These are phyloP conservation scores for Drosophila crucigera DNA, from an alignment of 2,888 invertebrate genomes.

Conservation along the genomic window DNA sequence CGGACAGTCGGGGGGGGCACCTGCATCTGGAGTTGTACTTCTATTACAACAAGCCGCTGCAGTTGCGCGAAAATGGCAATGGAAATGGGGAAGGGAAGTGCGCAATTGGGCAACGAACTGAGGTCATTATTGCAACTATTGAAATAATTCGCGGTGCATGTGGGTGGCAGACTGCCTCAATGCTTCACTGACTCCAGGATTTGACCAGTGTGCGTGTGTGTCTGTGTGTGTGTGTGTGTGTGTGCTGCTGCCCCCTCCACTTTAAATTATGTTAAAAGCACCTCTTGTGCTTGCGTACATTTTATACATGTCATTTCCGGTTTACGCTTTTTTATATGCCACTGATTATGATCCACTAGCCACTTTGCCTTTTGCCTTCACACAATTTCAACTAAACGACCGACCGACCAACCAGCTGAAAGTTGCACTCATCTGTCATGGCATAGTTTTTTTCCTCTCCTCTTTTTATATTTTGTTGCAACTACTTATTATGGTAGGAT, in stretches of 20 bases:
- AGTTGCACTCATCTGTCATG: conserved; percentile 10
- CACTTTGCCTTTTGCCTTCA: conserved; percentile 20
- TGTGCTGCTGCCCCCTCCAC: neutral
- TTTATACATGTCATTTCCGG: conserved; percentile 78
- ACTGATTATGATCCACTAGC: conserved; percentile 63
- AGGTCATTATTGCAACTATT: conserved; percentile 78
- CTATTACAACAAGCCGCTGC: conserved; percentile 13
- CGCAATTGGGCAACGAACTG: conserved; percentile 69
- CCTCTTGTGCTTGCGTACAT: conserved; percentile 13
- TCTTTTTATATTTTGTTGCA: neutral
- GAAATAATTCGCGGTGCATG: conserved; percentile 66
- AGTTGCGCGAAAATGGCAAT: conserved; percentile 41
- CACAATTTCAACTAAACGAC: neutral
- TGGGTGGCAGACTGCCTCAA: conserved; percentile 59
- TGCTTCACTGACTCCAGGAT: conserved; percentile 3
- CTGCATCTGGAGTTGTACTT: conserved; percentile 51
- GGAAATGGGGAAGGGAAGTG: conserved; percentile 46
- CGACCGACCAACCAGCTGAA: conserved; percentile 2
- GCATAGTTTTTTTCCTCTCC: neutral
- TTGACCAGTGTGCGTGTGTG: conserved; percentile 4
- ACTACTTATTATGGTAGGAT: neutral
- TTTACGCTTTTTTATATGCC: conserved; percentile 65
- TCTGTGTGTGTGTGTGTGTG: conserved; percentile 15
- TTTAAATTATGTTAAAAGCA: conserved; percentile 41
- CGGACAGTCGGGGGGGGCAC: neutral